Base-by-base conservation (phyloP, 2,113 vertebrate genomes). In the Morone saxatilis region DNA sequence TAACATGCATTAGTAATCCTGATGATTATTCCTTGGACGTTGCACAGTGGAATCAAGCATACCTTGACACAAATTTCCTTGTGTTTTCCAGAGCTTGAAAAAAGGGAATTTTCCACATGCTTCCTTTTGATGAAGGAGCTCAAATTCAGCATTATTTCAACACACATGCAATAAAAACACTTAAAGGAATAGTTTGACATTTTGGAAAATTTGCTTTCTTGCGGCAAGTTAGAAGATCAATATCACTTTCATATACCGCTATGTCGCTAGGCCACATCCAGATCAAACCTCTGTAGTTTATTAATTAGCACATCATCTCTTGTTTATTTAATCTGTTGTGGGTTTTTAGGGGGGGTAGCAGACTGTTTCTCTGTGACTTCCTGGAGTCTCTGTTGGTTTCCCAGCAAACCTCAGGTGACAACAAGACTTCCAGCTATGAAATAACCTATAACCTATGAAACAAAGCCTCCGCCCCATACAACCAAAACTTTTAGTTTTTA, bases 21-120 rank as follows among this genome's bases (percentile, higher is more conserved):
- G 65, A 75, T 75, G 61, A 80, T 73, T 63, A 63, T 43, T 86
- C 73, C 57, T 51, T 87, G 87, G 87, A 88, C 41, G 85, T 78
- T 20, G 66, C 78, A 61, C 83, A 66, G 86, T 76, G 76, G 66
- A 87, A 79, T 80, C 45, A 20, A 60, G 60, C 71, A 53, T 68
- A 51, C 71, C 66, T 12, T 83, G 76, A 84, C 81, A 73, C 71
- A 74, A 53, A 78, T 86, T 78, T 76, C 54, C 76, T 61, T 41
- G 22, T 70, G 74, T 59, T 81, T 84, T 80, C 78, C 69, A 41
- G 13, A 1, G 19, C 47, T 72, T 61, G 22, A 76, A 65, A 73
- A 31, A 31, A 31, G 10, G 51, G 48, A 66, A 68, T 65, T 87
- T 81, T 85, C 81, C 88, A 80, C 86, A 83, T 31, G 60, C 73